Base-by-base conservation (phyloP, 2,888 invertebrate genomes). In the Drosophila anomalata region DNA sequence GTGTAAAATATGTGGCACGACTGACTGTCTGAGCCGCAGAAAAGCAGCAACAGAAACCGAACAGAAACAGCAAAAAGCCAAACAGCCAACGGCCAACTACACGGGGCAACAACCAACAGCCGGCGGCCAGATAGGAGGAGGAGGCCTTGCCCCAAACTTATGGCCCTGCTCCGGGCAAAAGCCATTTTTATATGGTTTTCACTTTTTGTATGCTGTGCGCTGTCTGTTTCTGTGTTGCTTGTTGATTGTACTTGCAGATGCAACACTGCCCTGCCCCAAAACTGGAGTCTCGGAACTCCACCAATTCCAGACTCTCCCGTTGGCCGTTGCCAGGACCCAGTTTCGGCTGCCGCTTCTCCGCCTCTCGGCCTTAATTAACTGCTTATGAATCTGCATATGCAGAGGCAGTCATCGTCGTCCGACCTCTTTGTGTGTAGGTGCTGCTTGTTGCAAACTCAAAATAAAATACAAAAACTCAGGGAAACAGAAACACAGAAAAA, bases 371-470 rank as follows among this genome's bases (percentile, higher is more conserved):
- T 89, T 85, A 85, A 85, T 85, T 85, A 85, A 85, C 85, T 89
- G 89, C 85, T 85, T 85, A 85, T 89, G 85, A 85, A 83, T 88
- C 82, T 82, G 82, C 82, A 82, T 82, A 82, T 88, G 81, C 80
- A 88, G 75, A 63, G 55, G 73, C 48, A 48, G 68, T 60, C 48
- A 61, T 59, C 46, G 60, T 48, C 26, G 52, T 33, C 12, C 29
- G 31, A 7, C 20, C 33, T n/a, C 62, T 20, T 53, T 59, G 57
- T 78, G 87, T 80, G 79, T 80, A 80, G 81, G 88, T 87, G 81
- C 79, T 77, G 87, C 70, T 70, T 69, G 68, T 60, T 69, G 84
- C 78, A 66, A 78, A 56, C 76, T 79, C 54, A 62, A 63, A 74
- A 47, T 36, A 17, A 47, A 44, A 50, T 42, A 39, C 24, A 39